phyloP scores from a whole-genome alignment of 1,140 invertebrate genomes.

The Zeugodacus cucurbitae region DNA sequence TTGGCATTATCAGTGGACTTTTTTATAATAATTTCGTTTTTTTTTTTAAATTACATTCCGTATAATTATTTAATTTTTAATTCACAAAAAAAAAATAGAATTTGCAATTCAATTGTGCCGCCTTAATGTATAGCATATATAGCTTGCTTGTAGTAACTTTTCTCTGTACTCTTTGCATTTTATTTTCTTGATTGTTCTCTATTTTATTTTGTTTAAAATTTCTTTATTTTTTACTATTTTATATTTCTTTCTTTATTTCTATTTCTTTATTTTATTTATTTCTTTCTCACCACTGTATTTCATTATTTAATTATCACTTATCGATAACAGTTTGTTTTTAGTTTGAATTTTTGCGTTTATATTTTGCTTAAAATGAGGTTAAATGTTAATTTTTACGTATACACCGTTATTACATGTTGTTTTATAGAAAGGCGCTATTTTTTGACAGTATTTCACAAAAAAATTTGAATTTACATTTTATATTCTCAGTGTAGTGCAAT shows the following conservation, averaged over 20 bases:
- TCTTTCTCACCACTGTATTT: background rate
- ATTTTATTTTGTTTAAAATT: background rate
- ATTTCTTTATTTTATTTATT: background rate
- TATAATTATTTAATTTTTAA: too few species aligned
- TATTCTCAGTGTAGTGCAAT: background rate
- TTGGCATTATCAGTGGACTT: too few species aligned
- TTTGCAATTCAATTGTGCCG: too few species aligned
- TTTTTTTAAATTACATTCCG: too few species aligned
- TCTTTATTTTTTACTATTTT: background rate
- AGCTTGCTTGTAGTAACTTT: background rate
- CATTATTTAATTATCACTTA: background rate
- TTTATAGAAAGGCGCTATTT: background rate
- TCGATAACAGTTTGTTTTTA: background rate
- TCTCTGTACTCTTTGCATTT: background rate
- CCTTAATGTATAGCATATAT: background rate
- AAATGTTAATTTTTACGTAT: slow-evolving; percentile 12
- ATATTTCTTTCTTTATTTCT: background rate
- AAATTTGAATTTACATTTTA: background rate
- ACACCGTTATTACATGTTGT: slow-evolving; percentile 27
- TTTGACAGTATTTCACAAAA: background rate
- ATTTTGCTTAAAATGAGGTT: slow-evolving; percentile 9
- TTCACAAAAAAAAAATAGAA: too few species aligned
- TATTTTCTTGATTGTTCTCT: too few species aligned
- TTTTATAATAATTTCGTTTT: too few species aligned
- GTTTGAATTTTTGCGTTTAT: background rate